Percentiles rank a stretch among this genome's conserved stretches.
phyloP scores from a whole-genome alignment of 1,140 invertebrate genomes.

The Popillia japonica region DNA sequence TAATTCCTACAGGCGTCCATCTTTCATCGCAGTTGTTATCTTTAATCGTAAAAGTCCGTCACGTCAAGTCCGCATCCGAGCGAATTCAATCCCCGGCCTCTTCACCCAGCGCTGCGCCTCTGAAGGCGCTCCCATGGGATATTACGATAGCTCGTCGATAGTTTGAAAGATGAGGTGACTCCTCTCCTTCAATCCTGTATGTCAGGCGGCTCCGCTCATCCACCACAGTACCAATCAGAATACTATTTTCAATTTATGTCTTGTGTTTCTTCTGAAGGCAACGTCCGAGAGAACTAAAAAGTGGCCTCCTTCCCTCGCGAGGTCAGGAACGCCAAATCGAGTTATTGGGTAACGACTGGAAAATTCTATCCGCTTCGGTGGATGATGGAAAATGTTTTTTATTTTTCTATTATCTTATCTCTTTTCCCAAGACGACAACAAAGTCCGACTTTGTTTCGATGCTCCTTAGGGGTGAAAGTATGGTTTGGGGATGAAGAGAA shows the following conservation, averaged over 20 bases:
- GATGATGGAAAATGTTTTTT: constrained; percentile 11
- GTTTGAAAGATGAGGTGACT: constrained; percentile 17
- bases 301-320: background rate
- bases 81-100: background rate
- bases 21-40: constrained; percentile 4
- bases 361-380: background rate
- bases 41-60: background rate
- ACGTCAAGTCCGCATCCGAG: background rate
- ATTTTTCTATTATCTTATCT: constrained; percentile 19
- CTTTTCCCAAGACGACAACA: background rate
- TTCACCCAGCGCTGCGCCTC: background rate
- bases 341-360: constrained; percentile 17
- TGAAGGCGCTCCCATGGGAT: background rate
- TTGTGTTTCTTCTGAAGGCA: background rate
- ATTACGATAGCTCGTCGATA: constrained; percentile 8
- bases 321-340: constrained; percentile 8
- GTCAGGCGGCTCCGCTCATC: background rate
- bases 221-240: background rate
- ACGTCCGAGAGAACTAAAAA: background rate
- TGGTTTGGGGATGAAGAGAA: background rate
- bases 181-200: background rate
- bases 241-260: constrained; percentile 7
- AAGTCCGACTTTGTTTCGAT: constrained; percentile 1
- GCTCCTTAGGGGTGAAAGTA: background rate
- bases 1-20: background rate